These are phyloP conservation scores for Cynopterus brachyotis DNA, from an alignment of 2,113 vertebrate species.

Conservation along the genomic window DNA sequence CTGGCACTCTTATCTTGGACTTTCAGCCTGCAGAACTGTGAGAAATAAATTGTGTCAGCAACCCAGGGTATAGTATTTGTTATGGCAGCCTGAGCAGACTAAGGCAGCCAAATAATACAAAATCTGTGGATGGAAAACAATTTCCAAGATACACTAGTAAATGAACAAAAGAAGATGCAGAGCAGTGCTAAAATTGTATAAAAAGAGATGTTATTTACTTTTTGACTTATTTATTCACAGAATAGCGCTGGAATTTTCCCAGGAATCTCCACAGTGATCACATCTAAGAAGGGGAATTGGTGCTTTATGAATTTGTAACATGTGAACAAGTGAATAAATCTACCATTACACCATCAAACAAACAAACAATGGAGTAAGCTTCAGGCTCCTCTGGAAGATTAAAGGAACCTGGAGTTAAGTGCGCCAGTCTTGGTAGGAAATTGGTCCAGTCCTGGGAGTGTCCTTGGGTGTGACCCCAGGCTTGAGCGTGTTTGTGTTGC, in stretches of 20 bases:
- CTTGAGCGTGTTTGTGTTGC: not conserved
- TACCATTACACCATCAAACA: not conserved
- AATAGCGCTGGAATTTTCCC: conserved; percentile 12
- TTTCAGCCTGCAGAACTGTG: not conserved
- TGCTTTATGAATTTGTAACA: not conserved
- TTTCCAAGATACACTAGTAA: not conserved
- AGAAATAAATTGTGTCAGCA: not conserved
- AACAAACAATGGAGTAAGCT: not conserved
- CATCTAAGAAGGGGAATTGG: not conserved
- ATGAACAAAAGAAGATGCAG: not conserved
- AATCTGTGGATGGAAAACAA: not conserved
- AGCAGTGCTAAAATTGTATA: not conserved
- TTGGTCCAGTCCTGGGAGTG: not conserved
- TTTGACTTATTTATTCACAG: not conserved
- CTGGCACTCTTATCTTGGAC: not conserved
- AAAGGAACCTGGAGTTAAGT: not conserved
- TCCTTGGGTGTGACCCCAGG: no score
- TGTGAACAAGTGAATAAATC: not conserved
- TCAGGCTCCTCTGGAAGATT: not conserved
- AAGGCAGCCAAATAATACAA: not conserved
- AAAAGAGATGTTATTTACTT: not conserved
- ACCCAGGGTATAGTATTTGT: not conserved
- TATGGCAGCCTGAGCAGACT: not conserved
- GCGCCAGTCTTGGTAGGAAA: not conserved
- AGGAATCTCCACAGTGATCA: not conserved